Evolutionary conservation across 2,797 vertebrate species (phyloP), one percentile per base, ranked within the genome.

Genomic region (Erpetoichthys calabaricus): DNA sequence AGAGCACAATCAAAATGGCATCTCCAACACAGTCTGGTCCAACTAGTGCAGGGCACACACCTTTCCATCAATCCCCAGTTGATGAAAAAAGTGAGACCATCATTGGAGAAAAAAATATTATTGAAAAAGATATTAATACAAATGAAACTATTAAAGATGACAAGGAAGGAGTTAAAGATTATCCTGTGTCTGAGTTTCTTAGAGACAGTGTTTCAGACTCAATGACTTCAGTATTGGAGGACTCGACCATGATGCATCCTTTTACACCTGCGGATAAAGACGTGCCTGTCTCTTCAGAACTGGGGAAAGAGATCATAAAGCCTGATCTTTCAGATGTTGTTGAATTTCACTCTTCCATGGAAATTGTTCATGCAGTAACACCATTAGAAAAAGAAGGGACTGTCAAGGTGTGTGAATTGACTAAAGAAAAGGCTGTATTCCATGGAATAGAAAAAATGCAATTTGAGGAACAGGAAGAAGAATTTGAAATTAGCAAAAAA

Each of bases 1-100:
- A 98, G 55, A 97, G 91, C 71, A 99, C 94, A 0, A 84, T 97
- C 68, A 98, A 87, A 75, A 88, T 98, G 81, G 88, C 92, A 6
- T 97, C 94, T 53, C 93, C 92, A 44, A 91, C 89, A 8, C 89
- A 87, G 4, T 98, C 93, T 25, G 89, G 91, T 45, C 91, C 89
- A 9, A 93, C 91, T 3, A 98, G 94, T 70, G 87, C 90, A 53
- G 85, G 91, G 45, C 90, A 95, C 58, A 95, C 94, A 3, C 94
- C 94, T 47, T 86, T 91, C 59, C 89, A 86, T 68, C 90, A 93
- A 70, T 97, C 96, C 8, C 96, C 95, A 0, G 84, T 92, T 4
- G 93, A 98, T 53, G 95, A 98, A 46, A 92, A 86, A 60, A 67
- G 74, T 51, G 87, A 89, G 55, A 61, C 72, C 1, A 79, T 82